Base-by-base conservation (phyloP, 2,113 vertebrate genomes). In the Dryoscopus gambensis region DNA sequence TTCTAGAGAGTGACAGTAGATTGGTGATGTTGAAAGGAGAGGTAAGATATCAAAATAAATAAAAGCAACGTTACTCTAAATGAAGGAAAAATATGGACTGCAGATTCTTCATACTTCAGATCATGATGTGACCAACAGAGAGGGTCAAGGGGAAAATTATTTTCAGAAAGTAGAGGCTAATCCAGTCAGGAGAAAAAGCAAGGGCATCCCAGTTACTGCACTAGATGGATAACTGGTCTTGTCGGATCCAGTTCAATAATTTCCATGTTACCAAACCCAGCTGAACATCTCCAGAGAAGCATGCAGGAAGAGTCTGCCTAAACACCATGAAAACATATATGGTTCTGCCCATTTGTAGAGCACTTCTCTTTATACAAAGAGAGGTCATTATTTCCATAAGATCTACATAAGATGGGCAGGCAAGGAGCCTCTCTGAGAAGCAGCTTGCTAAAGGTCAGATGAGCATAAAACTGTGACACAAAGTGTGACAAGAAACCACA, bases 401-500 rank as follows among this genome's bases (percentile, higher is more conserved):
- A 91, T 39, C 44, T 73, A 78, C 17, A 18, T 37, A 76, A 60
- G 23, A 10, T 33, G 11, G 74, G 60, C 40, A 79, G 50, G 25
- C 42, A 77, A 85, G 25, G 7, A 96, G 24, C 35, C 30, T 64
- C 13, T 57, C 62, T 42, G 25, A 93, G 35, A 24, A 83, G 47
- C 46, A 93, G 30, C 30, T 67, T 81, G 37, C 22, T 47, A 42
- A 91, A 93, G 25, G 15, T 84, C 49, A 70, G 28, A 64, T 21
- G 18, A 73, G 18, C 35, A 74, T 65, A 67, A 81, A 84, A 46
- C 37, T 49, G 16, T 30, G n/a, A 30, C 52, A 55, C 25, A 42
- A 84, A 87, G n/a, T 63, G 44, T 88, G 73, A 87, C 35, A 50
- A 73, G 69, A 94, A 98, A 82, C 15, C 57, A 97, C 97, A 86